phyloP scores from a whole-genome alignment of 2,888 invertebrate genomes.

The Trypoxylon attenuatum region DNA sequence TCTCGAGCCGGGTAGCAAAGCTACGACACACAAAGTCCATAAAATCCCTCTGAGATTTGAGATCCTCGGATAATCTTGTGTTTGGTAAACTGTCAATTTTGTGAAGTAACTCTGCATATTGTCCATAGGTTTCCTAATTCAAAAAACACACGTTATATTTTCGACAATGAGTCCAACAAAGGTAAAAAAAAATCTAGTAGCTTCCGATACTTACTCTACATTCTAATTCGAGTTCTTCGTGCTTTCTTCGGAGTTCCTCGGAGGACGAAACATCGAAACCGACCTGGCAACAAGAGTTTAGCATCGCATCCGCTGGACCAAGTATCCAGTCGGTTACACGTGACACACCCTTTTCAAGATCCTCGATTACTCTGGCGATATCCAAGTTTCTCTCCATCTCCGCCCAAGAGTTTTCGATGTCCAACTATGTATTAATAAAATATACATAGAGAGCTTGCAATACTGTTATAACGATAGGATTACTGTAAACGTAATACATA shows the following conservation, averaged over 20 bases:
- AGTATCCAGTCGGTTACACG: constrained; percentile 87
- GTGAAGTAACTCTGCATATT: constrained; percentile 86
- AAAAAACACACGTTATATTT: constrained; percentile 1
- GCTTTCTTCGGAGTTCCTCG: constrained; percentile 83
- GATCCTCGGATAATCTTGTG: constrained; percentile 75
- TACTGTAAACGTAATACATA: too few species aligned
- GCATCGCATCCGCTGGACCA: constrained; percentile 84
- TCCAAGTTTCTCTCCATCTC: constrained; percentile 78
- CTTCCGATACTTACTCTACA: constrained; percentile 78
- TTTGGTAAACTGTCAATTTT: constrained; percentile 80
- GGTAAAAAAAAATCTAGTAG: background rate
- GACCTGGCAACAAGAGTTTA: constrained; percentile 83
- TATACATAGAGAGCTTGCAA: too few species aligned
- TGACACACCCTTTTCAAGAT: constrained; percentile 80
- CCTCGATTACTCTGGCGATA: constrained; percentile 79
- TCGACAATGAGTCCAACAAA: background rate
- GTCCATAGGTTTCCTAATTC: constrained; percentile 83
- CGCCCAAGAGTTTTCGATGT: constrained; percentile 79
- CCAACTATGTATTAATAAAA: constrained; percentile 60
- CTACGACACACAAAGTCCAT: constrained; percentile 89
- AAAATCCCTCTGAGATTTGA: constrained; percentile 84
- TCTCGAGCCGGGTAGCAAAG: constrained; percentile 84
- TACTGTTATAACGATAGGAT: too few species aligned
- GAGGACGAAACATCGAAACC: constrained; percentile 85
- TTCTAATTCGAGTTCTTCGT: constrained; percentile 84